These are phyloP conservation scores for Larimichthys polyactis DNA, from an alignment of 2,113 vertebrate genomes.

Conservation along the genomic window DNA sequence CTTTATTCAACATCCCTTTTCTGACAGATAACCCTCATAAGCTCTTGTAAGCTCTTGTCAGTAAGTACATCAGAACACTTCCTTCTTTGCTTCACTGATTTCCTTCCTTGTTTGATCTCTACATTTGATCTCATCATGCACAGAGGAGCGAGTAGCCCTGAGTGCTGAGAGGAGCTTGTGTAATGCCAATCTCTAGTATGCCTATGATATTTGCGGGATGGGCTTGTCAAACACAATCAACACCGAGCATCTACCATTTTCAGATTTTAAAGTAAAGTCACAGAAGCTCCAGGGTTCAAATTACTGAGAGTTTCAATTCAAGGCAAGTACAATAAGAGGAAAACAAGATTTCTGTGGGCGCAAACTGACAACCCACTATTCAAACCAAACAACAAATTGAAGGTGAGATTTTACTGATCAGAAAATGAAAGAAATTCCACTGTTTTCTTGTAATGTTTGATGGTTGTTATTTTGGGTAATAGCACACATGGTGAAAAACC, in stretches of 20 bases:
- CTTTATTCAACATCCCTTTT: constrained; percentile 18
- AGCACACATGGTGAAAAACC: not conserved
- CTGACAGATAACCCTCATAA: constrained; percentile 54
- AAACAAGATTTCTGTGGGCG: not conserved
- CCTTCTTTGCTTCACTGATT: constrained; percentile 60
- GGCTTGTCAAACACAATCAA: constrained; percentile 44
- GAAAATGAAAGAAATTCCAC: not conserved
- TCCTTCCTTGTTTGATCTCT: constrained; percentile 65
- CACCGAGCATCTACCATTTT: not conserved
- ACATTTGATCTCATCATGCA: constrained; percentile 71
- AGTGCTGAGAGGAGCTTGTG: constrained; percentile 39
- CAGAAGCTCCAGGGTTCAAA: not conserved
- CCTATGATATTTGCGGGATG: constrained; percentile 40
- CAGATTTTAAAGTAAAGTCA: constrained; percentile 25
- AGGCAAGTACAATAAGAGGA: not conserved
- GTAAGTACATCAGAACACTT: constrained; percentile 68
- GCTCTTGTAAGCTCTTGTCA: constrained; percentile 63
- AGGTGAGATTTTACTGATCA: not conserved
- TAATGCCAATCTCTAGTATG: constrained; percentile 33
- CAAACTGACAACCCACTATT: not conserved
- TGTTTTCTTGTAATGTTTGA: not conserved
- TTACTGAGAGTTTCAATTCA: constrained; percentile 11
- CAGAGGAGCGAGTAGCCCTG: constrained; percentile 37
- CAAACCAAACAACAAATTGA: not conserved
- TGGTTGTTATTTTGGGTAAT: not conserved